Conservation (phyloP, 2,113 vertebrate genomes). For the Perca flavescens region DNA sequence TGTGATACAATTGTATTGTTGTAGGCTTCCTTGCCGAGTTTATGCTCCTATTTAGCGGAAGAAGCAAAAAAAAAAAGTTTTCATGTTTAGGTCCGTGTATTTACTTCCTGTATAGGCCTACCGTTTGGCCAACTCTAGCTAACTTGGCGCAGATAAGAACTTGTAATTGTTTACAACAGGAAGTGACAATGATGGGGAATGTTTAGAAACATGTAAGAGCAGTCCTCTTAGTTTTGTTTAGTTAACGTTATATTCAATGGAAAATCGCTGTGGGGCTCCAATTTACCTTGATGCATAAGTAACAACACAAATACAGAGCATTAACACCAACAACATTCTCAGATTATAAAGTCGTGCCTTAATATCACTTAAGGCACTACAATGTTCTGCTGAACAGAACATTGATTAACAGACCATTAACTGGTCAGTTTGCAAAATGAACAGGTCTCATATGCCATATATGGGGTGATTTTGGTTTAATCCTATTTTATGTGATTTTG, state of each 20-base stretch:
- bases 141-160: not conserved
- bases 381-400: not conserved
- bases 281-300: not conserved
- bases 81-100: not conserved
- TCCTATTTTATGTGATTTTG: not conserved
- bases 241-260: not conserved
- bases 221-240: not conserved
- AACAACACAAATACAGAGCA: not conserved
- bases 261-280: not conserved
- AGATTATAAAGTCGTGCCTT: not conserved
- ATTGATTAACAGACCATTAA: not conserved
- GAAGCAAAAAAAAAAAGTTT: not conserved
- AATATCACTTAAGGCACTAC: not conserved
- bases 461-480: not conserved
- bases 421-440: not conserved
- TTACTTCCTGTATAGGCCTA: slow-evolving; percentile 23
- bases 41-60: not conserved
- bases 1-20: not conserved
- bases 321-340: not conserved
- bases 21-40: not conserved
- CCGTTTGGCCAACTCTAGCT: not conserved
- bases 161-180: slow-evolving; percentile 20
- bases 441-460: not conserved
- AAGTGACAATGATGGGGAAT: slow-evolving; percentile 23
- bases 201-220: not conserved